Evolutionary conservation across 2,797 vertebrate species (phyloP).

Genomic region (Dryobates pubescens): DNA sequence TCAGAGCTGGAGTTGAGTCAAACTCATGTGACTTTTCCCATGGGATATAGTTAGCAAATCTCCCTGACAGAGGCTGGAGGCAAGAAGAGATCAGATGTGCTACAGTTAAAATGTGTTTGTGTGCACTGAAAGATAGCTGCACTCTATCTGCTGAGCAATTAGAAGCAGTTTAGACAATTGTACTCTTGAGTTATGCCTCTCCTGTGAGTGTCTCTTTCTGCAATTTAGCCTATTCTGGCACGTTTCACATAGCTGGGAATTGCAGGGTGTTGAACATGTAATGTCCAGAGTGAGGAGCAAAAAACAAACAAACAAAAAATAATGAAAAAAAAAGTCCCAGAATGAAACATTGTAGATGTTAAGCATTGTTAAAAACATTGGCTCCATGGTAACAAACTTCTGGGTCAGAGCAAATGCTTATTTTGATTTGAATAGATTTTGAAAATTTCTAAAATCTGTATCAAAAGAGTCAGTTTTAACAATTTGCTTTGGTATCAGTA

Average conservation of each 20-base stretch:
- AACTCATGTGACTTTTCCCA: conserved; percentile 75
- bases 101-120: conserved; percentile 68
- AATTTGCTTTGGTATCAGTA: not conserved
- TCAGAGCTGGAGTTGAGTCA: conserved; percentile 77
- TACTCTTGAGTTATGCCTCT: not conserved
- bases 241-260: not conserved
- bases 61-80: conserved; percentile 83
- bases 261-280: not conserved
- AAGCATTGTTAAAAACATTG: not conserved
- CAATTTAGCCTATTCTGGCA: not conserved
- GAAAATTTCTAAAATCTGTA: conserved; percentile 6
- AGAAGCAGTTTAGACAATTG: conserved; percentile 51
- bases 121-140: conserved; percentile 51
- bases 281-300: not conserved
- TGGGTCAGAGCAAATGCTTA: not conserved
- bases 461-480: conserved; percentile 32
- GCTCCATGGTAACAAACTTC: not conserved
- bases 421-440: conserved; percentile 1
- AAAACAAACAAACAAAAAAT: no score
- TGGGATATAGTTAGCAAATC: conserved; percentile 81
- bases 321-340: not conserved
- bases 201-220: not conserved
- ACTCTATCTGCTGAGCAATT: conserved; percentile 75
- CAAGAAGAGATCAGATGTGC: conserved; percentile 78
- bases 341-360: not conserved